Base-by-base conservation (phyloP, 2,797 vertebrate genomes). In the Gadopsis marmoratus region DNA sequence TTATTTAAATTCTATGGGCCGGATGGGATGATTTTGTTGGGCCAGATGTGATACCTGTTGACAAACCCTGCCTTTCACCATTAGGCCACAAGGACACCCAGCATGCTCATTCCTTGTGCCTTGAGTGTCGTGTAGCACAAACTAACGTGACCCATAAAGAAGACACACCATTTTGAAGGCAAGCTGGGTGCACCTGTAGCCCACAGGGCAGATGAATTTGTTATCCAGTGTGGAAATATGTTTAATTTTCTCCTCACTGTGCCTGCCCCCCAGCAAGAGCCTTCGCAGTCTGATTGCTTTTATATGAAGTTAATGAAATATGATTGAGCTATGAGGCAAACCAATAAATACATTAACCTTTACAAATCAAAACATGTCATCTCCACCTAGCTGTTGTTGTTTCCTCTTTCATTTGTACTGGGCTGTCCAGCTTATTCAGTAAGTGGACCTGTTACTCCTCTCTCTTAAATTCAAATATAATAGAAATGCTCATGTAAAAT, bases 271-370 rank as follows among this genome's bases (percentile, higher is more conserved):
- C 12, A 81, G 89, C 67, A 41, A 83, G 67, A 71, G 71, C 76
- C 58, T 76, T 88, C 73, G 70, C 55, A 74, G 62, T 76, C 82
- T 77, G 74, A 91, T 87, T 85, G 84, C 86, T 86, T 90, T 87
- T 82, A 82, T 63, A 80, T 63, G 29, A 78, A 85, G 73, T 71
- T 78, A 89, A 89, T 89, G 71, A 89, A 88, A 88, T 79, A 78
- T 67, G 79, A 88, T 85, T 88, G 85, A 78, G 79, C 90, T 87
- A 83, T 87, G 79, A 84, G 75, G 48, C 69, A 83, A 91, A 87
- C 45, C 73, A 89, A 91, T 89, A 93, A 92, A 92, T 92, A 77
- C 84, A 92, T 92, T 94, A 93, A 93, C 93, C 90, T 93, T 94
- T 92, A 54, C 68, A 80, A 89, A 90, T 90, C 86, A 83, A 89